Conservation (phyloP, 2,797 vertebrate genomes). For the Sebastes miniatus region DNA sequence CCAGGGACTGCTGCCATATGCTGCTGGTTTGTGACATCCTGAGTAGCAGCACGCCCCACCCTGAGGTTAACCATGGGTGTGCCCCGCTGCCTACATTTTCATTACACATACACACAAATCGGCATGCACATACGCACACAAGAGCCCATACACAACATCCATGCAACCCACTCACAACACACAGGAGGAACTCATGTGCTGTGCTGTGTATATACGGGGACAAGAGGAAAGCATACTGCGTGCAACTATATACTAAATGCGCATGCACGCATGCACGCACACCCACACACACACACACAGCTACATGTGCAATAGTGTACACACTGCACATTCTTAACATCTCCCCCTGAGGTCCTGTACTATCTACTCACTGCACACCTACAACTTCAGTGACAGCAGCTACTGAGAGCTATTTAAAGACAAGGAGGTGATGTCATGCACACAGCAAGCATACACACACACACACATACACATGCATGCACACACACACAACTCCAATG, state of each 20-base stretch:
- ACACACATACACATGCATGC: not conserved
- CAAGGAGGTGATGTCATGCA: slow-evolving; percentile 68
- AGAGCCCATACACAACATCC: not conserved
- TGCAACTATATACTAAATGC: not conserved
- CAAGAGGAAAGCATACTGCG: not conserved
- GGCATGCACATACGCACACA: slow-evolving; percentile 11
- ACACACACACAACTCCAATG: slow-evolving; percentile 51
- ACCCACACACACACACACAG: not conserved
- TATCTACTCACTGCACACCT: slow-evolving; percentile 45
- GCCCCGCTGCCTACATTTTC: slow-evolving; percentile 59
- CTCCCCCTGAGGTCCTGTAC: slow-evolving; percentile 11
- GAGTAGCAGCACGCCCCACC: slow-evolving; percentile 66
- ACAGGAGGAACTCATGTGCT: not conserved
- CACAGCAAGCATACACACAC: slow-evolving; percentile 6
- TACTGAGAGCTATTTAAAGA: slow-evolving; percentile 73
- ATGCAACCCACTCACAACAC: slow-evolving; percentile 4
- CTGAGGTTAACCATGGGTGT: slow-evolving; percentile 81
- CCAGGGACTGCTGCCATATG: slow-evolving; percentile 59
- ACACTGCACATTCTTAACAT: slow-evolving; percentile 3
- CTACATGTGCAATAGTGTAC: not conserved
- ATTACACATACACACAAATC: slow-evolving; percentile 26
- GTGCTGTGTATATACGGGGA: not conserved
- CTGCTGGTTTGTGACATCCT: slow-evolving; percentile 72
- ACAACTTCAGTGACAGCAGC: slow-evolving; percentile 60
- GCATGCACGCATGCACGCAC: not conserved